A percentile compares a stretch with the other conserved stretches of the same genome.
These are phyloP conservation scores for Linurgus olivaceus DNA, from an alignment of 2,797 vertebrate species.

Conservation along the genomic window DNA sequence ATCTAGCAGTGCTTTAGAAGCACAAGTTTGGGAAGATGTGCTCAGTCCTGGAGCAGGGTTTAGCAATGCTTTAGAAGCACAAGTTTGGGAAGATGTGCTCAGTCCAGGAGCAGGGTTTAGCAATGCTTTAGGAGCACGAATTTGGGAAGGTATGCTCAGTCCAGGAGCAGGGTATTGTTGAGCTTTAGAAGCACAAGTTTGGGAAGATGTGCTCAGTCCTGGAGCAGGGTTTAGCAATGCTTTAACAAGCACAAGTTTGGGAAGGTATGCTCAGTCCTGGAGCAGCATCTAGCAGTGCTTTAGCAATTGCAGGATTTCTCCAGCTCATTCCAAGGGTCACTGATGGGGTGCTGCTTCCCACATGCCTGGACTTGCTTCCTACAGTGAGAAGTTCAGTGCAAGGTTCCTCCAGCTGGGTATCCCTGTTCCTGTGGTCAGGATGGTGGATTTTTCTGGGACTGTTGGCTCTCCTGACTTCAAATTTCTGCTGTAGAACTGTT, in stretches of 20 bases:
- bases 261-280: neutral
- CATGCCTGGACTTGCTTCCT: neutral
- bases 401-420: neutral
- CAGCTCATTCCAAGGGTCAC: rapidly evolving
- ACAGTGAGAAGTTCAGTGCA: neutral
- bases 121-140: rapidly evolving
- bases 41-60: neutral
- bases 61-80: no score
- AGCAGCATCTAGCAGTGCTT: neutral
- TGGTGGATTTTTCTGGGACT: neutral
- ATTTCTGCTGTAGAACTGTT: neutral
- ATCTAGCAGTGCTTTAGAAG: neutral
- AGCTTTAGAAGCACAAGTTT: neutral
- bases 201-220: neutral
- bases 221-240: neutral
- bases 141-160: neutral
- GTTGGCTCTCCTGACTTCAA: neutral
- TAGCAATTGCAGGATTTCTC: neutral
- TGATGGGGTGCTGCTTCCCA: neutral
- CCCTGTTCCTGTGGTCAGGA: neutral
- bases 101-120: neutral
- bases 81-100: neutral
- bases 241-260: neutral
- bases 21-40: no score
- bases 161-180: neutral